A percentile compares a stretch with the other conserved stretches of the same genome.
Evolutionary conservation across 2,888 invertebrate species (phyloP).

Genomic region (Ormyrus pomaceus): DNA sequence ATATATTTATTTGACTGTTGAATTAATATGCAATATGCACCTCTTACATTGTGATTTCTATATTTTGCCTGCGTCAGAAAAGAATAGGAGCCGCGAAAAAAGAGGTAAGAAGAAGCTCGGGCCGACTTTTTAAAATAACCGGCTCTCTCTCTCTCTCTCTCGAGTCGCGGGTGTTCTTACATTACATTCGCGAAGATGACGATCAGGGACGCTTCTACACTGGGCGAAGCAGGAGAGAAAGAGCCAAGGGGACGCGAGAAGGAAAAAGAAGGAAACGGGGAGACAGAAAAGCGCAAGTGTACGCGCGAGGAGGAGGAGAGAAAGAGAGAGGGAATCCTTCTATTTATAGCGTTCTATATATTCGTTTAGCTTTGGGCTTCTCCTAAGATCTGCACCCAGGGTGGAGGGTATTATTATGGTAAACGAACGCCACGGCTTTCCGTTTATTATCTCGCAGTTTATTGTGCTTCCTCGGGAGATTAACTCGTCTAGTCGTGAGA

Average conservation of each 20-base stretch:
- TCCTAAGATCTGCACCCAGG: conserved; percentile 63
- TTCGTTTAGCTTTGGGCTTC: conserved; percentile 67
- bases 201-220: conserved; percentile 63
- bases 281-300: conserved; percentile 54
- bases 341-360: conserved; percentile 73
- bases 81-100: background rate
- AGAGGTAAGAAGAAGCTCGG: conserved; percentile 1
- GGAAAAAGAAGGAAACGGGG: conserved; percentile 45
- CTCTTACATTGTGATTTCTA: too few species aligned
- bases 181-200: conserved; percentile 62
- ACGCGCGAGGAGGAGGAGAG: conserved; percentile 36
- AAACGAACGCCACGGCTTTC: conserved; percentile 68
- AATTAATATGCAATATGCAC: too few species aligned
- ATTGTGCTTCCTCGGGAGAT: conserved; percentile 72
- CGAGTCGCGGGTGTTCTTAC: conserved; percentile 63
- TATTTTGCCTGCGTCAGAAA: too few species aligned
- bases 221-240: conserved; percentile 51
- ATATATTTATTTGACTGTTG: too few species aligned
- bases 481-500: conserved; percentile 71
- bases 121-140: conserved; percentile 52
- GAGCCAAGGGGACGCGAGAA: conserved; percentile 49
- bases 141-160: conserved; percentile 63
- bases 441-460: conserved; percentile 73
- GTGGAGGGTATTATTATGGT: conserved; percentile 72
- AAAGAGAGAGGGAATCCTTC: conserved; percentile 57